Percentiles rank a stretch among this genome's conserved stretches.
Conservation (phyloP, 2,888 invertebrate species). For the Exephanes ischioxanthus region DNA sequence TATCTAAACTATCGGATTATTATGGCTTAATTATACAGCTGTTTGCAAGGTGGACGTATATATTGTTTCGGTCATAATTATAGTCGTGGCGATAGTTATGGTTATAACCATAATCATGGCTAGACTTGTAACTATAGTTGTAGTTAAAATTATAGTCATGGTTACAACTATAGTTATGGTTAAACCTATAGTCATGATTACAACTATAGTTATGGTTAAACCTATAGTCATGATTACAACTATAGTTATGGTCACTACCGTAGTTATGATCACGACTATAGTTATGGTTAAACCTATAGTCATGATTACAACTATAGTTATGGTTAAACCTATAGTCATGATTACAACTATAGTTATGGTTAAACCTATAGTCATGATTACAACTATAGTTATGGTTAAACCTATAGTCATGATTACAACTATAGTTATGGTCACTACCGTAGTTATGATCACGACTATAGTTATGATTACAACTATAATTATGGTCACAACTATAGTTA, state of each 20-base stretch:
- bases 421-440: neutral
- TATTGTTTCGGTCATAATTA: neutral
- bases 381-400: neutral
- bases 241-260: neutral
- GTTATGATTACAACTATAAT: neutral
- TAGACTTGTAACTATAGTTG: neutral
- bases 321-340: neutral
- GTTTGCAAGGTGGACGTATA: no score
- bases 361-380: neutral
- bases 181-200: neutral
- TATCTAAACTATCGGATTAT: no score
- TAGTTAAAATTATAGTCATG: no score
- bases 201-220: neutral
- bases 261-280: neutral
- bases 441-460: neutral
- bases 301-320: neutral
- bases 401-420: neutral
- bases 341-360: neutral
- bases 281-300: neutral
- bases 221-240: neutral
- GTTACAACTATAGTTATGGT: neutral
- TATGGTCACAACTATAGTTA: neutral
- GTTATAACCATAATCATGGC: neutral
- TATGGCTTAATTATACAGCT: neutral
- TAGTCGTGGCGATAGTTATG: neutral